Percentiles rank a stretch among this genome's conserved stretches.
phyloP scores from a whole-genome alignment of 2,113 vertebrate genomes.

The Oncorhynchus tshawytscha region DNA sequence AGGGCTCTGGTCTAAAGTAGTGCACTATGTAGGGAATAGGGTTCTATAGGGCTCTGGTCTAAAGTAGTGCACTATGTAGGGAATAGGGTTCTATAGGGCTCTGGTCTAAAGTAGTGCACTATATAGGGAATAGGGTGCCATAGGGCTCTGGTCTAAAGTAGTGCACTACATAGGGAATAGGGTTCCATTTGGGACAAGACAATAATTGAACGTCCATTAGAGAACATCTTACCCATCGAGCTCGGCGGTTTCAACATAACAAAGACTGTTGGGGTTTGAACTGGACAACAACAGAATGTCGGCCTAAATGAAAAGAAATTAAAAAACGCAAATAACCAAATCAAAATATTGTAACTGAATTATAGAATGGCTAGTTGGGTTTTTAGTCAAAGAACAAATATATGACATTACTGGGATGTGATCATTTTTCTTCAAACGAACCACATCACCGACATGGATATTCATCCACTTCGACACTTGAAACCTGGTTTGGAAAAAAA shows the following conservation, averaged over 20 bases:
- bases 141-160: no score
- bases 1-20: no score
- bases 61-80: no score
- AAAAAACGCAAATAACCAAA: background rate
- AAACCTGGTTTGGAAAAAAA: slow-evolving; percentile 59
- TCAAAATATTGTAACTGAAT: background rate
- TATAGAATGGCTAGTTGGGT: background rate
- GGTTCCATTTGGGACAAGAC: no score
- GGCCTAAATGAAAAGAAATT: slow-evolving; percentile 73
- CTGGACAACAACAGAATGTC: slow-evolving; percentile 89
- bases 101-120: no score
- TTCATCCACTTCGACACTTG: slow-evolving; percentile 84
- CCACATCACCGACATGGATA: slow-evolving; percentile 88
- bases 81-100: no score
- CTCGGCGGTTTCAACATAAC: slow-evolving; percentile 93
- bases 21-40: no score
- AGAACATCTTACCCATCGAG: slow-evolving; percentile 84
- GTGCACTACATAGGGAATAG: no score
- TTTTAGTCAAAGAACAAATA: slow-evolving; percentile 7
- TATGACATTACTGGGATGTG: slow-evolving; percentile 85
- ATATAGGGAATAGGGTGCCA: no score
- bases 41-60: no score
- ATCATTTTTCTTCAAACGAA: slow-evolving; percentile 90
- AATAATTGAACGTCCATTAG: background rate
- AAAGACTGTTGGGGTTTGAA: slow-evolving; percentile 92